Conservation (phyloP, 2,113 vertebrate genomes). For the Amphiprion percula region DNA sequence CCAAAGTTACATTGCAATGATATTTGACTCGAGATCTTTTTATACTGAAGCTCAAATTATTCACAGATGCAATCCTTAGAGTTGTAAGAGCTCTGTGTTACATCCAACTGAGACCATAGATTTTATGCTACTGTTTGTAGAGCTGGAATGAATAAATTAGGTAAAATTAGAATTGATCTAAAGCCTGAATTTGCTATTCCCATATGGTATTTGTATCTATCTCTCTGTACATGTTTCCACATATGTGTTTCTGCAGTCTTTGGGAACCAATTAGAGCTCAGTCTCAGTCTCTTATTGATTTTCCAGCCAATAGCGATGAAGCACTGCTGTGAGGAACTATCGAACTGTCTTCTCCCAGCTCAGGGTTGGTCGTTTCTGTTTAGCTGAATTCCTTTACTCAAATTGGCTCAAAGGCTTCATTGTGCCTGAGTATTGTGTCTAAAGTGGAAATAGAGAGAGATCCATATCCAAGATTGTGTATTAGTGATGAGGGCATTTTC, state of each 20-base stretch:
- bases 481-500: slow-evolving; percentile 19
- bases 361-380: slow-evolving; percentile 56
- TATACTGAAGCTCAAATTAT: background rate
- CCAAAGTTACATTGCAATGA: background rate
- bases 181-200: slow-evolving; percentile 52
- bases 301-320: slow-evolving; percentile 78
- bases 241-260: slow-evolving; percentile 55
- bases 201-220: slow-evolving; percentile 52
- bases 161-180: slow-evolving; percentile 65
- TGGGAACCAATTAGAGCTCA: slow-evolving; percentile 72
- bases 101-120: slow-evolving; percentile 24
- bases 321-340: slow-evolving; percentile 59
- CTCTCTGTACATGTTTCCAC: slow-evolving; percentile 40
- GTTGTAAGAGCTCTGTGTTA: background rate
- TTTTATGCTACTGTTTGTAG: background rate
- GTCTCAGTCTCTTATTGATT: slow-evolving; percentile 73
- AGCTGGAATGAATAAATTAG: slow-evolving; percentile 58
- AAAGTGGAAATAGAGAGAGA: slow-evolving; percentile 23
- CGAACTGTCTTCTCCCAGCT: slow-evolving; percentile 47
- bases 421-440: slow-evolving; percentile 6
- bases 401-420: slow-evolving; percentile 61
- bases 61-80: slow-evolving; percentile 6
- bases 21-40: background rate
- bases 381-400: slow-evolving; percentile 56
- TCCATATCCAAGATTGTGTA: background rate